Base-by-base conservation (phyloP, 2,888 invertebrate genomes). In the Chesias legatella region DNA sequence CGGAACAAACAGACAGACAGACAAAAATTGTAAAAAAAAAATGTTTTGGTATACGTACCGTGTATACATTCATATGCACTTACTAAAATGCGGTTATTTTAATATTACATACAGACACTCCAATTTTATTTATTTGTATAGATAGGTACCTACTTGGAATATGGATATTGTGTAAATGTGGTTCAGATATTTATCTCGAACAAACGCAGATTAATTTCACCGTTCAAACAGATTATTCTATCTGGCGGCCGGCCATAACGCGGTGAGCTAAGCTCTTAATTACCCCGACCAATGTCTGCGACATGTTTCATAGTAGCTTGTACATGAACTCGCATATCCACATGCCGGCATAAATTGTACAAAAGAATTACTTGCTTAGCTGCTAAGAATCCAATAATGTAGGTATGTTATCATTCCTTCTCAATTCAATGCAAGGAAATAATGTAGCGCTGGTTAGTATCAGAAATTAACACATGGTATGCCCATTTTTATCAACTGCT, bases 221-320 rank as follows among this genome's bases (percentile, higher is more conserved):
- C 53, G 47, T 60, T 52, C 56, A 60, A 53, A 58, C 55, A 63
- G 71, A 77, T 78, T 73, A 76, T 5, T 21, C 7, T 21, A 17
- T 64, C 65, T 67, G 65, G 60, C 58, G 53, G 58, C 20, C 26
- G n/a, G 31, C 30, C n/a, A 36, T 33, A 36, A 36, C 26, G 35
- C 35, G 57, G 59, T 60, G 58, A 53, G 58, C 52, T 76, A 75
- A 79, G 63, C 77, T 72, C 57, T 64, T 74, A 67, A 77, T 75
- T 61, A 69, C 63, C 43, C 61, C 52, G 59, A 58, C 61, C 53
- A 59, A 61, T 57, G 62, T 57, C 37, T 51, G 32, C 41, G 28
- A 42, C 44, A 43, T 43, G 17, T 32, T 33, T 37, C 35, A 26
- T 36, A 32, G 29, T 38, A 31, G 32, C 29, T 22, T 10, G 23